Evolutionary conservation across 2,797 vertebrate genomes (phyloP).

Genomic region (Tragopan temminckii): DNA sequence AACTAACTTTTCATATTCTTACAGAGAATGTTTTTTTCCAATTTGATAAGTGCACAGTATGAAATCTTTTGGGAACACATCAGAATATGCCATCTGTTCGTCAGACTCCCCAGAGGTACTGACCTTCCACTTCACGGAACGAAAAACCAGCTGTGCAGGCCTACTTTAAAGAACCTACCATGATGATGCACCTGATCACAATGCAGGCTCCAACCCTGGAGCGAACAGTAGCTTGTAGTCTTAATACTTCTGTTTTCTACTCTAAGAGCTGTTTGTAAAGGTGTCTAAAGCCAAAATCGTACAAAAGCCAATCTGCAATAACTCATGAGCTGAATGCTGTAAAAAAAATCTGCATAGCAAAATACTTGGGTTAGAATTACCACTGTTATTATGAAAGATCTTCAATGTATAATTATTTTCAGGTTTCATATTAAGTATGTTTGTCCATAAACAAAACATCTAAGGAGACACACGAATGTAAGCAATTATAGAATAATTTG

Average conservation of each 20-base stretch:
- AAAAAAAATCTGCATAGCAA: neutral
- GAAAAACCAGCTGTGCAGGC: too few species aligned
- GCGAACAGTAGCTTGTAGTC: too few species aligned
- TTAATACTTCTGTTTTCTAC: too few species aligned
- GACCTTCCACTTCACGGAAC: neutral
- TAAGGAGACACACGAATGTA: neutral
- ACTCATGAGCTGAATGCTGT: neutral
- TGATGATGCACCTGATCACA: too few species aligned
- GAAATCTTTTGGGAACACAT: neutral
- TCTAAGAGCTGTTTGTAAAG: too few species aligned
- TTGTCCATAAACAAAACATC: neutral
- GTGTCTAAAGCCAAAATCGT: too few species aligned
- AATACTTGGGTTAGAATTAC: neutral
- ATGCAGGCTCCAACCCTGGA: too few species aligned
- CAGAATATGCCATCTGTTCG: neutral
- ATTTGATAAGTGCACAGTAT: neutral
- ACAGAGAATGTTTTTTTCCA: neutral
- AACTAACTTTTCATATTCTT: neutral
- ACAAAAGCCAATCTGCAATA: too few species aligned
- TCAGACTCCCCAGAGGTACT: neutral
- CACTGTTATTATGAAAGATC: neutral
- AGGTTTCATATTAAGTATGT: neutral
- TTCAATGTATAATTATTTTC: neutral
- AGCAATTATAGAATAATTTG: neutral
- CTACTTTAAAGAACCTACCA: too few species aligned